Evolutionary conservation across 2,888 invertebrate species (phyloP), one percentile per base, ranked within the genome.

Genomic region (Lasioglossum oenotherae): DNA sequence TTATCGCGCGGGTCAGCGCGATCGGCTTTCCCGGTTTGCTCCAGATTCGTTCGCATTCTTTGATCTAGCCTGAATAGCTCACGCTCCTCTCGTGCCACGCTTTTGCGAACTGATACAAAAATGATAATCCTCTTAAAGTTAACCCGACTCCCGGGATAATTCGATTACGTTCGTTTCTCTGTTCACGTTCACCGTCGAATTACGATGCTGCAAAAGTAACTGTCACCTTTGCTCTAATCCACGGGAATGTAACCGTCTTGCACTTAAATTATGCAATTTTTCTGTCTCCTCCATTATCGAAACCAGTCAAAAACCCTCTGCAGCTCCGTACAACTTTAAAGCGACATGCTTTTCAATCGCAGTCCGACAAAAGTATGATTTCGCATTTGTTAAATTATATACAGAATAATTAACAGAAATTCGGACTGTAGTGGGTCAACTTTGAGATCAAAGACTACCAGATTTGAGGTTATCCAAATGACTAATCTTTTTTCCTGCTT

Each of bases 1-100:
- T 87, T 82, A 82, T 89, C 71, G 74, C 23, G 6, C 57, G 77
- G 72, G 77, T 89, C 81, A 89, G 71, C 67, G 71, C 53, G 49
- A 76, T 79, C 74, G 78, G 75, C 16, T 75, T 46, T 19, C 31
- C 31, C 0, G 27, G 31, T 12, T 23, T 27, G 49, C 19, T 49
- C 23, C 23, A 53, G 49, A 53, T 35, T 44, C 71, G 57, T 69
- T 23, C 31, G 38, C 38, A 5, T 5, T n/a, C 79, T 53, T 72
- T 71, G 23, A 71, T 41, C 41, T n/a, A n/a, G 5, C 38, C 5
- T n/a, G 38, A 41, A 41, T 71, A 14, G 41, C 14, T 10, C 71
- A 41, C 38, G 38, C 0, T 8, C 10, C 57, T 8, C 23, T 53
- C 12, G n/a, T 4, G 57, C 57, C 4, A 5, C 53, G 53, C 53